Evolutionary conservation across 2,888 invertebrate genomes (phyloP).

Genomic region (Papilio demoleus): DNA sequence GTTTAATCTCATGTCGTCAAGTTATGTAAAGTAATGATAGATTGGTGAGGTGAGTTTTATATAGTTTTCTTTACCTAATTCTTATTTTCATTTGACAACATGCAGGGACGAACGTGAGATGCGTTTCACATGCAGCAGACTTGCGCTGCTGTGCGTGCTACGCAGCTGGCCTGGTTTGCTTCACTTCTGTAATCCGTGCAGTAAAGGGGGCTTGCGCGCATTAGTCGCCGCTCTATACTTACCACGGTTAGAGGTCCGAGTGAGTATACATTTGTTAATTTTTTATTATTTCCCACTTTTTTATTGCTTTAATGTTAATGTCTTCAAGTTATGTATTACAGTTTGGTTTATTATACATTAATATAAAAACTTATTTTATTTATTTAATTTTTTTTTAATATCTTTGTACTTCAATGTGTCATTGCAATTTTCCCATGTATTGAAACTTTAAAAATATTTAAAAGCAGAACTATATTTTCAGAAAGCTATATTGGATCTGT

Average conservation of each 20-base stretch:
- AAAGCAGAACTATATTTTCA: constrained; percentile 63
- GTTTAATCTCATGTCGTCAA: too few species aligned
- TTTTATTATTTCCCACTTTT: not conserved
- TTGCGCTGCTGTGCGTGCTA: constrained; percentile 92
- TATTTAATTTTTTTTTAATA: not conserved
- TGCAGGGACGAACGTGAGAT: constrained; percentile 89
- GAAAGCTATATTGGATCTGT: constrained; percentile 95
- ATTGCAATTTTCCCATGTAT: not conserved
- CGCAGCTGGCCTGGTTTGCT: constrained; percentile 96
- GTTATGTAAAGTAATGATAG: too few species aligned
- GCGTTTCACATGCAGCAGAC: constrained; percentile 92
- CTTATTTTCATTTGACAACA: not conserved
- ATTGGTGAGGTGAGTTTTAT: too few species aligned
- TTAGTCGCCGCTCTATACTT: constrained; percentile 91
- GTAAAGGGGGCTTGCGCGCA: constrained; percentile 89
- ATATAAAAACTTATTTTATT: not conserved
- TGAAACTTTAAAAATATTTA: constrained; percentile 4
- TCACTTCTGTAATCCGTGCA: constrained; percentile 92
- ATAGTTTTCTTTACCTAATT: not conserved
- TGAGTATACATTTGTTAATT: constrained; percentile 74
- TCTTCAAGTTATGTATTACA: too few species aligned
- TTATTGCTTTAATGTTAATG: not conserved
- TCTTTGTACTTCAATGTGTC: not conserved
- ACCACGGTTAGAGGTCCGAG: constrained; percentile 94
- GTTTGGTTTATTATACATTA: too few species aligned